Base-by-base conservation (phyloP, 2,888 invertebrate genomes). In the Philonicus albiceps region DNA sequence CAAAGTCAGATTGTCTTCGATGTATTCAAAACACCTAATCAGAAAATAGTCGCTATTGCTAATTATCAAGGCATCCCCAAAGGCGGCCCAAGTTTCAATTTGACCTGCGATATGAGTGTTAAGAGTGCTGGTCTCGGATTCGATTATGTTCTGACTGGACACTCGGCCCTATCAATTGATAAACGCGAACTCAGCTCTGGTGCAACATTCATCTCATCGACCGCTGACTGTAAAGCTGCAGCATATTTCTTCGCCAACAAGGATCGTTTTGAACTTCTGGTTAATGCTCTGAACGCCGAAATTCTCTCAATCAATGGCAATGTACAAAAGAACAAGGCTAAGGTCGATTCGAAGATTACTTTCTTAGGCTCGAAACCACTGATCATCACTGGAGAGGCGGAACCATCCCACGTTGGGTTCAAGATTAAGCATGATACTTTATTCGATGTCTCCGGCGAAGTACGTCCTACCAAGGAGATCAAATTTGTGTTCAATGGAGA, bases 11-110 rank as follows among this genome's bases (percentile, higher is more conserved):
- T 94, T 5, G 92, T 93, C 22, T 90, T 95, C 1, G 95, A 95
- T 89, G 90, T 95, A 2, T 95, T 95, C 90, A 93, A 93, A 6
- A 93, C 93, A 88, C 93, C 94, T 6, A 92, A 93, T 11, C 94
- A 95, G 88, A 94, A 94, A 90, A 92, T 95, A 2, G 88, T 90
- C 19, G 90, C 86, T 7, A 22, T 53, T 6, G 5, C 31, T 5
- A 87, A 88, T n/a, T 86, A 87, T 11, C 81, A 78, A 37, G 76
- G 86, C 22, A 30, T 30, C 27, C 72, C 64, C 27, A 16, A 16
- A 19, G 4, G 55, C 73, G 88, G 90, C 0, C 90, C 91, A 5
- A 93, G 93, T 0, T 92, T 91, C 85, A 93, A 93, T 86, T 40
- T 93, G 0, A 93, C 93, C 16, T 89, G 91, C 0, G 88, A 88